Conservation (phyloP, 2,113 vertebrate genomes). For the Nettapus auritus region DNA sequence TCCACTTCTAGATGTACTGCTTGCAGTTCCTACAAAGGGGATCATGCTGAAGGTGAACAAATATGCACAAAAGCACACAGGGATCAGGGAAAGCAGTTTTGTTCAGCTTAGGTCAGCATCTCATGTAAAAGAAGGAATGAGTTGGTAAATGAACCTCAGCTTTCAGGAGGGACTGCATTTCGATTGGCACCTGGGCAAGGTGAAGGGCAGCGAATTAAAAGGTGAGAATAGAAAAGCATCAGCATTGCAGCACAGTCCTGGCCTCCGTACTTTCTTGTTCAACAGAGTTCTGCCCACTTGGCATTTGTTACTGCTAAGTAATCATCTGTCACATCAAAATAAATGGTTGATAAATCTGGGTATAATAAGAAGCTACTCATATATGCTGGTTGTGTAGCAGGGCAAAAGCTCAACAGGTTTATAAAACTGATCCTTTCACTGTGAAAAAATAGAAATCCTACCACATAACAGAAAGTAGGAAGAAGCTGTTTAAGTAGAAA, state of each 20-base stretch:
- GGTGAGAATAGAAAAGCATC: neutral
- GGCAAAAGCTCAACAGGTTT: neutral
- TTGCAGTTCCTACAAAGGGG: neutral
- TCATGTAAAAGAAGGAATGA: neutral
- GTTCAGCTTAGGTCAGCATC: neutral
- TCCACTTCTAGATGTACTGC: neutral
- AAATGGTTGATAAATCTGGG: neutral
- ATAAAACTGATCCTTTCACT: neutral
- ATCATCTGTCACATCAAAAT: slow-evolving; percentile 19
- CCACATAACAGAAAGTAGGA: neutral
- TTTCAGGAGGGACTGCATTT: neutral
- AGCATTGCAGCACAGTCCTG: neutral
- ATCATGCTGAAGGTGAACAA: neutral
- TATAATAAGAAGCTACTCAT: neutral
- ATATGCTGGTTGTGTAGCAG: neutral
- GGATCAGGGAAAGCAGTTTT: neutral
- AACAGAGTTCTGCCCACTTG: neutral
- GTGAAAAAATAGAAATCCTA: neutral
- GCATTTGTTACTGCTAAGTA: slow-evolving; percentile 5
- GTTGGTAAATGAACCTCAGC: neutral
- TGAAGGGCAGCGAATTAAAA: neutral
- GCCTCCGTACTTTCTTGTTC: neutral
- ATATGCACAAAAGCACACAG: neutral
- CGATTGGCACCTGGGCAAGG: neutral
- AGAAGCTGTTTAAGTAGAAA: neutral